Conservation (phyloP, 2,113 vertebrate genomes). For the Otus sunia region DNA sequence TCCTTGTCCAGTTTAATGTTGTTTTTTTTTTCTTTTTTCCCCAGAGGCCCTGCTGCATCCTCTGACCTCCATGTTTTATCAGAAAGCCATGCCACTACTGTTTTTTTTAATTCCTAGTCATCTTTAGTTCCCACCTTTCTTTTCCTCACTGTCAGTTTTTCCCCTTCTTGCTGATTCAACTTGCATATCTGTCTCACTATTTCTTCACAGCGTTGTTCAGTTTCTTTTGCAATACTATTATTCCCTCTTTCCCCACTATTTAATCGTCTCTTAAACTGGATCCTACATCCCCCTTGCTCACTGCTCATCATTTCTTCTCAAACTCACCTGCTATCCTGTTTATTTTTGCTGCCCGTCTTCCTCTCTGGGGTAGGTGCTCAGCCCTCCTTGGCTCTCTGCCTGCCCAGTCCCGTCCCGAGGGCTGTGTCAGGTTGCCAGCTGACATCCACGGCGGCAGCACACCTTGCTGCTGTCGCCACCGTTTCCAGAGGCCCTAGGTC, state of each 20-base stretch:
- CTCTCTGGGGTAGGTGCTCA: fast-evolving
- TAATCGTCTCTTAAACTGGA: not conserved
- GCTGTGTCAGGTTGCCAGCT: not conserved
- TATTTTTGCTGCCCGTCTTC: not conserved
- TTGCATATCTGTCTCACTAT: not conserved
- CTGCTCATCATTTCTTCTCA: not conserved
- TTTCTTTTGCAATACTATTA: not conserved
- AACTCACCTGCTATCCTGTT: fast-evolving
- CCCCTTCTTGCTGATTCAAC: not conserved
- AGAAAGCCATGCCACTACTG: not conserved
- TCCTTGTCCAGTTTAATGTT: not conserved
- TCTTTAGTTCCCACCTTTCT: not conserved
- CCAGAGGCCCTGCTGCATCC: not conserved
- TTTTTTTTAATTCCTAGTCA: not conserved
- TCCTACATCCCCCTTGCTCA: not conserved
- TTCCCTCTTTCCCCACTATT: not conserved
- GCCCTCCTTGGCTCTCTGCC: not conserved
- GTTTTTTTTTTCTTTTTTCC: no score
- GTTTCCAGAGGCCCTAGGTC: not conserved
- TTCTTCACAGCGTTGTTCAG: not conserved
- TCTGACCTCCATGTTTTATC: not conserved
- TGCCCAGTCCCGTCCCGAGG: not conserved
- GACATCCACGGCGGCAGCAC: not conserved
- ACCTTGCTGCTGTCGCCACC: not conserved
- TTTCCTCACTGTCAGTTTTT: not conserved